These are phyloP conservation scores for Leguminivora glycinivorella DNA, from an alignment of 1,140 invertebrate genomes.

Conservation along the genomic window DNA sequence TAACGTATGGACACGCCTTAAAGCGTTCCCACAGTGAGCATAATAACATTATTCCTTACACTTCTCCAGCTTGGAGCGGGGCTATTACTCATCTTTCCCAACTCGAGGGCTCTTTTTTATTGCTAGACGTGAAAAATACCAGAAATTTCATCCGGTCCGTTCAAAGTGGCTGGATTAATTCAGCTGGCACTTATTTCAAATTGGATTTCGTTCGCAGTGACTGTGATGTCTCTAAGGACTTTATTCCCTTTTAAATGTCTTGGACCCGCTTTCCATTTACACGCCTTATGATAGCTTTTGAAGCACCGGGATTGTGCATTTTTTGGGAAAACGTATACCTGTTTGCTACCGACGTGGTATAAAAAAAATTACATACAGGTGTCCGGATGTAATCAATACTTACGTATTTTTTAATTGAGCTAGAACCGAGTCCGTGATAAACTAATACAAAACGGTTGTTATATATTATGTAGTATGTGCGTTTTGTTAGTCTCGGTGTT, in stretches of 20 bases:
- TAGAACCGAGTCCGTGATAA: too few relatives aligned
- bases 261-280: conserved; percentile 50
- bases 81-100: conserved; percentile 72
- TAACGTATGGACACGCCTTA: conserved; percentile 32
- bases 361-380: background rate
- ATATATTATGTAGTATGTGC: too few relatives aligned
- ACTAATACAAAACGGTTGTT: too few relatives aligned
- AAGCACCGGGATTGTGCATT: background rate
- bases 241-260: conserved; percentile 66
- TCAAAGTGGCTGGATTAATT: conserved; percentile 76
- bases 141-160: conserved; percentile 72
- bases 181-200: conserved; percentile 77
- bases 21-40: conserved; percentile 62
- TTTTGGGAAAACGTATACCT: background rate
- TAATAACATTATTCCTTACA: conserved; percentile 73
- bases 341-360: too few relatives aligned
- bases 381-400: too few relatives aligned
- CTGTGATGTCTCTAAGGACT: conserved; percentile 47
- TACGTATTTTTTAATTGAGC: too few relatives aligned
- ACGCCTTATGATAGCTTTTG: conserved; percentile 36
- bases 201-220: conserved; percentile 68
- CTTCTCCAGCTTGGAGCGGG: conserved; percentile 56
- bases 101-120: conserved; percentile 69
- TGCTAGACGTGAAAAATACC: conserved; percentile 75
- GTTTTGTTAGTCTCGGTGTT: too few relatives aligned